Base-by-base conservation (phyloP, 2,888 invertebrate genomes). In the Pinctada fucata region DNA sequence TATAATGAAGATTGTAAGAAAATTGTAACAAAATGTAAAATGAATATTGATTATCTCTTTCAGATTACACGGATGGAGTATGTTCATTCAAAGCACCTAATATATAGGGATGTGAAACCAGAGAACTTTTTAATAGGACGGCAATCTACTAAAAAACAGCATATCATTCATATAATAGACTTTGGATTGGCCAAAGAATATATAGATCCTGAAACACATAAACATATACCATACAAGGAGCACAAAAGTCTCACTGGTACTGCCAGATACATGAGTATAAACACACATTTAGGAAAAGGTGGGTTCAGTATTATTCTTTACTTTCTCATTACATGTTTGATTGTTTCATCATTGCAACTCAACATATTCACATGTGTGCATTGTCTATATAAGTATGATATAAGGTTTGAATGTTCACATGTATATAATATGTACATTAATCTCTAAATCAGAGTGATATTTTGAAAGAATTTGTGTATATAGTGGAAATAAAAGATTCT, bases 141-240 rank as follows among this genome's bases (percentile, higher is more conserved):
- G 94, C 96, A 96, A 94, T 97, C 97, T 93, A 97, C 97, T 93
- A 97, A 97, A 95, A 96, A 97, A 94, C 98, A 99, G 94, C 99
- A 99, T 95, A 95, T 97, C 94, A 97, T 99, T 93, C 98, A 99
- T 95, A 99, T 99, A 94, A 99, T 99, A 95, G 99, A 99, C 95
- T 99, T 99, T 95, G 99, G 99, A 94, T 95, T 99, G 95, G 99
- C 99, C 94, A 99, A 99, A 95, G 99, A 99, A 95, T 99, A 99
- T 94, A 99, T 99, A 95, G 99, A 99, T 95, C 96, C 98, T 95
- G 99, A 99, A 95, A 94, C 94, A 74, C 91, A 92, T 83, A 92
- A 99, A 95, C 99, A 99, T 95, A 99, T 99, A 95, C 99, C 99
- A 91, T 99, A 99, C 94, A 96, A 99, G 95, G 99, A 99, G 95